A percentile compares a stretch with the other conserved stretches of the same genome.
Evolutionary conservation across 2,888 invertebrate genomes (phyloP).

Genomic region (Diaphora mendica): DNA sequence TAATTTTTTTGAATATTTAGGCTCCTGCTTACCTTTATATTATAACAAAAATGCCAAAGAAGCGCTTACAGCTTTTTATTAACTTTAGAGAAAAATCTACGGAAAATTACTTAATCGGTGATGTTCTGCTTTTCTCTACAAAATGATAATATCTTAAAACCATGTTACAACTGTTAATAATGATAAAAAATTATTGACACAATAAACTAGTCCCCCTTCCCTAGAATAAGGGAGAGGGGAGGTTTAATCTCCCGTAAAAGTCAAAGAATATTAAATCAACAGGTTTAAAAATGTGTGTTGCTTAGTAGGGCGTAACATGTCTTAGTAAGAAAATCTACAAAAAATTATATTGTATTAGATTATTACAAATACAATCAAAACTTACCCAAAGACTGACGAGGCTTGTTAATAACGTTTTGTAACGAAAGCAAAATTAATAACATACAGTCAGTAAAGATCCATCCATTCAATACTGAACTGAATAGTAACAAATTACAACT

Average conservation of each 20-base stretch:
- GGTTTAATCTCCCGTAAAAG: no score
- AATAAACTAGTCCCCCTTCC: no score
- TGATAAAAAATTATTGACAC: not conserved
- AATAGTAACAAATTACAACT: constrained; percentile 40
- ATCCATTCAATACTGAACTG: constrained; percentile 32
- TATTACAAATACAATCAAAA: not conserved
- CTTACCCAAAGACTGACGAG: constrained; percentile 17
- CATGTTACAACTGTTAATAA: not conserved
- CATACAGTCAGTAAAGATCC: constrained; percentile 21
- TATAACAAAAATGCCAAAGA: not conserved
- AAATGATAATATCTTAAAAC: not conserved
- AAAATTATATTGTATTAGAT: not conserved
- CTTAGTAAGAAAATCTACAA: not conserved
- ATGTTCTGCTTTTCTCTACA: no score
- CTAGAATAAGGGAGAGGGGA: no score
- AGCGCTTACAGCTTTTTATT: not conserved
- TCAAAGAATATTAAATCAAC: not conserved
- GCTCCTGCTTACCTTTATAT: not conserved
- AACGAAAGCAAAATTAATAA: constrained; percentile 25
- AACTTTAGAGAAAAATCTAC: not conserved
- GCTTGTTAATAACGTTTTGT: constrained; percentile 20
- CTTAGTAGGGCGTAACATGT: no score
- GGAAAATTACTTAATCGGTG: not conserved
- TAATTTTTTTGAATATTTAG: no score
- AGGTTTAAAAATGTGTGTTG: not conserved